Base-by-base conservation (phyloP, 2,888 invertebrate genomes). In the Callyntrura guangdongensis region DNA sequence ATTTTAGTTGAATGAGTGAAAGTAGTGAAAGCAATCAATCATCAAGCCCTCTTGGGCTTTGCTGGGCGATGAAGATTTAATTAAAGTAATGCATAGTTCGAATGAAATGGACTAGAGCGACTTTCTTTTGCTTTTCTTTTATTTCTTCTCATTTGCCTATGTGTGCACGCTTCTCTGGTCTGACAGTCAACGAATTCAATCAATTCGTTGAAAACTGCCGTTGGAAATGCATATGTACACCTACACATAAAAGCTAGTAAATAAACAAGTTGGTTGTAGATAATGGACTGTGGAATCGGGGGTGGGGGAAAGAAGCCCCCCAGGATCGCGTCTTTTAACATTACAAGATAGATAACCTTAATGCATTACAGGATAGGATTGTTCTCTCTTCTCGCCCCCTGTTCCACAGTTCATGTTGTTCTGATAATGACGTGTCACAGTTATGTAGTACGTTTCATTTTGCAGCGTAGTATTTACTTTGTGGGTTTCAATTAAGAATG, bases 21-120 rank as follows among this genome's bases (percentile, higher is more conserved):
- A 67, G 8, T 45, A 47, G 67, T 67, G 82, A 82, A 87, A 83
- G 88, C 67, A 88, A 88, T 88, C 88, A 72, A 83, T 88, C 88
- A 88, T 83, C 83, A 47, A 53, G 56, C 22, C 69, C 79, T 64
- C 64, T 27, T 11, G 61, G 53, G 82, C n/a, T 74, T 64, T 53
- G 53, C 14, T 61, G 69, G 56, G 49, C 17, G 83, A 56, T 79
- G 59, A 90, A 86, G 91, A 91, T 91, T 91, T 91, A 89, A 91
- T 91, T 89, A 91, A 81, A 82, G 81, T 91, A 91, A 91, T 91
- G 91, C 91, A 74, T 56, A 45, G 11, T 20, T 59, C 53, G 56
- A 59, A 45, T 69, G 77, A 83, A 86, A 88, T 47, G 56, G 53
- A 87, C 81, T 17, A 77, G 5, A 64, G n/a, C 61, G 72, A 85